These are phyloP conservation scores for Patella depressa DNA, from an alignment of 2,888 invertebrate genomes.

Conservation along the genomic window DNA sequence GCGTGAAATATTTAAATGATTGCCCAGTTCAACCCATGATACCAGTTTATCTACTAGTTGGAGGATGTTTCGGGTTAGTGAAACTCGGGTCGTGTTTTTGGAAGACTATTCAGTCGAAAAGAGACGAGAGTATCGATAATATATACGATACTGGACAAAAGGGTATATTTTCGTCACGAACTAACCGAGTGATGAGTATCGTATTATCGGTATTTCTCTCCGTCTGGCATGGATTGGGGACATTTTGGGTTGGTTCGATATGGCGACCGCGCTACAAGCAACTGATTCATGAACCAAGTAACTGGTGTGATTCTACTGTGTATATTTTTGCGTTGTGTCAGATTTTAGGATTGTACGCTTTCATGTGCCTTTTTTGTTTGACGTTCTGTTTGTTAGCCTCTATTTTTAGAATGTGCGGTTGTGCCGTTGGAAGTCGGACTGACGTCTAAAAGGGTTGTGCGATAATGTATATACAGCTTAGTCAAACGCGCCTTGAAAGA, in stretches of 20 bases:
- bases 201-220: conserved; percentile 80
- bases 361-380: conserved; percentile 56
- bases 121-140: conserved; percentile 60
- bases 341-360: conserved; percentile 80
- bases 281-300: conserved; percentile 82
- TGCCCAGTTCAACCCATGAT: conserved; percentile 84
- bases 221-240: conserved; percentile 83
- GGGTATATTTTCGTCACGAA: conserved; percentile 71
- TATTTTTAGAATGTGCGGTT: neutral
- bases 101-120: conserved; percentile 78
- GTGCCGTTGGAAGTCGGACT: neutral
- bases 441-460: neutral
- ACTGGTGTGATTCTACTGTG: conserved; percentile 84
- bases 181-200: conserved; percentile 78
- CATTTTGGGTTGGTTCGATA: conserved; percentile 84
- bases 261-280: conserved; percentile 84
- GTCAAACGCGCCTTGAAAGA: too few species aligned
- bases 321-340: conserved; percentile 85
- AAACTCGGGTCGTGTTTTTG: conserved; percentile 77
- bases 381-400: conserved; percentile 2
- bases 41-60: conserved; percentile 87
- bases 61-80: conserved; percentile 82
- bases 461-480: too few species aligned
- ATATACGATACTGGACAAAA: conserved; percentile 51
- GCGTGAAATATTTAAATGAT: conserved; percentile 84